Evolutionary conservation across 2,797 vertebrate genomes (phyloP).

Genomic region (Chaetophractus vellerosus): DNA sequence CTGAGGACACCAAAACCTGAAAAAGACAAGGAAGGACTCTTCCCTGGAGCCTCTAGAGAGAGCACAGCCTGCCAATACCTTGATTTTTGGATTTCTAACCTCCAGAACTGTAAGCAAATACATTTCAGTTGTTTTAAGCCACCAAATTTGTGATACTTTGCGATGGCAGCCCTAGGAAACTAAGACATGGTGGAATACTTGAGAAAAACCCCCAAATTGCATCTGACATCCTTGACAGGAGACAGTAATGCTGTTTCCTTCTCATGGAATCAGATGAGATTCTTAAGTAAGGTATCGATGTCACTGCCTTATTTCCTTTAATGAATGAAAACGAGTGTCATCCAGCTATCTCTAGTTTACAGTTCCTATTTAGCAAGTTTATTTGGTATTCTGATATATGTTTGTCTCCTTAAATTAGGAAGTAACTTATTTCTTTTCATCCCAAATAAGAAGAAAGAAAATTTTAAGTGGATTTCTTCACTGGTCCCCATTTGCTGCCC

Average conservation of each 20-base stretch:
- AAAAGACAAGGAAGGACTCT: no score
- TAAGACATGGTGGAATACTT: background rate
- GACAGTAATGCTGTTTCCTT: background rate
- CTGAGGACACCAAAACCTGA: no score
- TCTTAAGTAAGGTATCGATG: background rate
- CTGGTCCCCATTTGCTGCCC: background rate
- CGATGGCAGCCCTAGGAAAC: no score
- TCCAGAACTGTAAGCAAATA: no score
- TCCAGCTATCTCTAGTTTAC: background rate
- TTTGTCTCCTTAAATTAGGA: constrained; percentile 6
- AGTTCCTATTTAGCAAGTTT: background rate
- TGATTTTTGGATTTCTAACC: no score
- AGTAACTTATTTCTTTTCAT: background rate
- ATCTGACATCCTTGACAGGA: background rate
- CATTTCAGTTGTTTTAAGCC: no score
- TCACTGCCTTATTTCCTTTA: background rate
- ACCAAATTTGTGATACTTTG: no score
- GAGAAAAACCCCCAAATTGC: background rate
- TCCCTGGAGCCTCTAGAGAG: no score
- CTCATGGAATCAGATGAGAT: background rate
- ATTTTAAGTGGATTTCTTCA: background rate
- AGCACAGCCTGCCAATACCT: no score
- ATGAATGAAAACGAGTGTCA: background rate
- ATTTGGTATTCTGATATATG: background rate
- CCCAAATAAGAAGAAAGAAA: background rate